Base-by-base conservation (phyloP, 2,113 vertebrate genomes). In the Podiceps cristatus region DNA sequence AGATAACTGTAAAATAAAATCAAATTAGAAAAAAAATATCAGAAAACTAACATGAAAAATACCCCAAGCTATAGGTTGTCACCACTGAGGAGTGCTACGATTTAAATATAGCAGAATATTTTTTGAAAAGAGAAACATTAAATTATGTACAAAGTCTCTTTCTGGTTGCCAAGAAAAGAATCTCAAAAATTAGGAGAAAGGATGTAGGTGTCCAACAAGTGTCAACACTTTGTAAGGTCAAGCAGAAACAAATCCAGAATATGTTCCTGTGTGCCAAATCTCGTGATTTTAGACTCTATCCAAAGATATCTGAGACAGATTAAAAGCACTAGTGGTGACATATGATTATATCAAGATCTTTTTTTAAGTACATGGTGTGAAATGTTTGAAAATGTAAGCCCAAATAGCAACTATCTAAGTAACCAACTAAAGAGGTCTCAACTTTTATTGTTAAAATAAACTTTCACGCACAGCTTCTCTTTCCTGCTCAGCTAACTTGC, bases 101-200 rank as follows among this genome's bases (percentile, higher is more conserved):
- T 82, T 80, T 68, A 95, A 91, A 91, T 5, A 3, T 0, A 68
- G 11, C 37, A 49, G 50, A 88, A 53, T 52, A 28, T 15, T 49
- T 88, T 77, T 86, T 59, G 2, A 8, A 78, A 87, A 80, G 23
- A 18, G 33, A 85, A 93, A 59, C 33, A 56, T 40, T 86, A 28
- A 90, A 53, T n/a, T 55, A 50, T 12, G 16, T 31, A 27, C 33
- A 67, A 8, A 75, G 16, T 56, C 33, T 87, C 73, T 12, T 93
- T 81, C 56, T 60, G 23, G 16, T 11, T 85, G 91, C 58, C 74
- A 88, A 75, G 56, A 88, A 78, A 31, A 75, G 49, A 76, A 29
- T n/a, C 33, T 63, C 50, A 92, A 75, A 94, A 91, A 79, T 73
- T 45, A 79, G 66, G 45, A 90, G 67, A 62, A 93, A 93, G n/a